Evolutionary conservation across 2,797 vertebrate genomes (phyloP), one percentile per base, ranked within the genome.

Genomic region (Myotis vivesi): DNA sequence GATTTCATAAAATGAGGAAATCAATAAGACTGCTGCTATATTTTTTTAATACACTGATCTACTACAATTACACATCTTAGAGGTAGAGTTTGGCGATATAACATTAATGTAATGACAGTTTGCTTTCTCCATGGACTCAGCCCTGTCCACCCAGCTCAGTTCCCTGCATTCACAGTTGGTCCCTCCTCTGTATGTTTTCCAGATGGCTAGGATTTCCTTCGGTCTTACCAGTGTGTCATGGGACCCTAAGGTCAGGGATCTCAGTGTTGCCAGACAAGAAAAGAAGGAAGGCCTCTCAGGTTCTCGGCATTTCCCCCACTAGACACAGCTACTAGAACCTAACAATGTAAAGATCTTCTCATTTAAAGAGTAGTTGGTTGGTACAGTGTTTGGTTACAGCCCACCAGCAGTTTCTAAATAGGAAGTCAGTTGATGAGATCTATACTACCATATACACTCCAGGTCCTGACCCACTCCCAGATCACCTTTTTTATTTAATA

Each of bases 1-100:
- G 44, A 22, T 85, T 84, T 94, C 51, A 88, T 20, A 51, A 90
- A 92, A 51, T n/a, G 23, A 84, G 80, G 30, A 86, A 89, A n/a
- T 57, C 22, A 36, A 0, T 91, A 71, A 20, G 3, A 30, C 51
- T 28, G 15, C 41, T 82, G 5, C 53, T 71, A n/a, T 62, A 46
- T 57, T 92, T 72, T 72, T 91, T 73, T 55, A 38, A 36, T 71
- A 22, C 19, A 38, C 9, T 86, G 7, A 55, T 30, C 10, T 53
- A 66, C 5, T 38, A 59, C 3, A 75, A 5, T 72, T 81, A 11
- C 13, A 16, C 22, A 33, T 80, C 76, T 81, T 77, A 69, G 62
- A 69, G 12, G 5, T 19, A 15, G 30, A 76, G 2, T 57, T 68
- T 57, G 36, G 13, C 51, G 17, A 3, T 30, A 30, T 20, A 11